phyloP scores from a whole-genome alignment of 2,888 invertebrate species.

The Cheilosia vulpina region DNA sequence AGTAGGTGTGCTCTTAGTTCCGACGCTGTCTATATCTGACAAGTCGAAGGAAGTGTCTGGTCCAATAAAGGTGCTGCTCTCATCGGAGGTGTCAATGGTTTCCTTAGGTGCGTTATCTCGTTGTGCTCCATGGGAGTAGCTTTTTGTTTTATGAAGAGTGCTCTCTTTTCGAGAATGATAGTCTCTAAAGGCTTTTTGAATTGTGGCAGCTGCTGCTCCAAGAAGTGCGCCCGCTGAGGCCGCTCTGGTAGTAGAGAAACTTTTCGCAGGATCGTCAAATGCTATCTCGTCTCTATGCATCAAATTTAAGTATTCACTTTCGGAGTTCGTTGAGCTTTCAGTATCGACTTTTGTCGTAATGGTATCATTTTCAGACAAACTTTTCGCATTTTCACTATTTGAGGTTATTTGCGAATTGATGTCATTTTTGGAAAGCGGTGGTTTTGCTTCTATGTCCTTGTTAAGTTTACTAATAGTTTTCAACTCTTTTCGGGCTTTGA shows the following conservation, averaged over 20 bases:
- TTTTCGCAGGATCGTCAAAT: not conserved
- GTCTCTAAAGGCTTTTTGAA: conserved; percentile 72
- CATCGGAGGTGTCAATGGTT: conserved; percentile 42
- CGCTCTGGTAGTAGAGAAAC: not conserved
- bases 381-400: not conserved
- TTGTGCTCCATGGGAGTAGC: conserved; percentile 48
- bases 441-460: not conserved
- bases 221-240: conserved; percentile 50
- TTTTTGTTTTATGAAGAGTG: not conserved
- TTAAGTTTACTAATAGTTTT: not conserved
- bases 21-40: conserved; percentile 62
- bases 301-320: too few relatives aligned
- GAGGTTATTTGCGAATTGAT: not conserved
- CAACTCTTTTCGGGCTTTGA: conserved; percentile 48
- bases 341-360: not conserved
- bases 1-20: conserved; percentile 39
- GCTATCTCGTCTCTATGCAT: not conserved
- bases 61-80: conserved; percentile 63
- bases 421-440: not conserved
- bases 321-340: not conserved
- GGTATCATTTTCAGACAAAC: not conserved
- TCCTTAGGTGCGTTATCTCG: conserved; percentile 21
- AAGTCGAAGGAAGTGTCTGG: conserved; percentile 66
- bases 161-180: conserved; percentile 45
- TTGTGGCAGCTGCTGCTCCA: conserved; percentile 48